A percentile compares a stretch with the other conserved stretches of the same genome.
These are phyloP conservation scores for Mormyrus hasselquistii DNA, from an alignment of 2,797 vertebrate species.

Conservation along the genomic window DNA sequence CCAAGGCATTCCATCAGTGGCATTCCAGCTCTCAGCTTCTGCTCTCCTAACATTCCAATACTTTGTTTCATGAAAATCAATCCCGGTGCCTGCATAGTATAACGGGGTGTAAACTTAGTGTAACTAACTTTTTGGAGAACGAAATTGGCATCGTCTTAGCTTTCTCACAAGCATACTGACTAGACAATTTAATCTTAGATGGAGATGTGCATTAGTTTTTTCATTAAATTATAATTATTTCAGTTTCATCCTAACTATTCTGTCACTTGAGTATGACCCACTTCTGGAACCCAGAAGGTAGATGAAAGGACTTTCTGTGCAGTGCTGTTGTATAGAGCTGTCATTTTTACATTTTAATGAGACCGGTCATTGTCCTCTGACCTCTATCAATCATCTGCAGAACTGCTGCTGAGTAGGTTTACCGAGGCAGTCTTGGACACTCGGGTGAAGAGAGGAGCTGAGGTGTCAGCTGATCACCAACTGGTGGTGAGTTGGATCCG, in stretches of 20 bases:
- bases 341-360: background rate
- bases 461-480: background rate
- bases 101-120: background rate
- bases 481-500: background rate
- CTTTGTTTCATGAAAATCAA: background rate
- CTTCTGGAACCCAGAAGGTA: background rate
- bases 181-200: background rate
- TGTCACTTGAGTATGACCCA: background rate
- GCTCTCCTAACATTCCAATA: background rate
- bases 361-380: background rate
- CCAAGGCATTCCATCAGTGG: background rate
- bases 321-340: background rate
- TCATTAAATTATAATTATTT: background rate
- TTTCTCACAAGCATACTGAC: background rate
- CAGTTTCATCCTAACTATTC: background rate
- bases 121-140: background rate
- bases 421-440: background rate
- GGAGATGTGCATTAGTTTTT: background rate
- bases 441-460: background rate
- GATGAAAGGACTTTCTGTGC: background rate
- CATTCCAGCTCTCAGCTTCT: background rate
- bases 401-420: background rate
- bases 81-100: background rate
- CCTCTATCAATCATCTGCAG: background rate
- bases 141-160: background rate